Evolutionary conservation across 1,140 invertebrate genomes (phyloP), one percentile per base, ranked within the genome.

Genomic region (Bombus fervidus): DNA sequence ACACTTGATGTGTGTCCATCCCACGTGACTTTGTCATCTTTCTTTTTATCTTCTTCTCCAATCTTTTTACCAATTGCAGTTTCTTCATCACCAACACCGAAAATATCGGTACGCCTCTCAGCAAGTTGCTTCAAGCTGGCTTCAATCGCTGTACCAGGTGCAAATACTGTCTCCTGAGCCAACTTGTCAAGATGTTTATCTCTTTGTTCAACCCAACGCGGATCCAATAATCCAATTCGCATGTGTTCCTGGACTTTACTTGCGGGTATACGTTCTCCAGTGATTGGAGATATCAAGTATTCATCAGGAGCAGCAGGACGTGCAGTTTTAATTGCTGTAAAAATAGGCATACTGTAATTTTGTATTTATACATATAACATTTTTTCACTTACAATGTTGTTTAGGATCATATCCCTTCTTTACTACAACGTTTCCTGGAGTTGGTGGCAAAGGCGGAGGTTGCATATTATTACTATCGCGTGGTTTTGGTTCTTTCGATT

Each of bases 21-120:
- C 99, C 99, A 99, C 39, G 98, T 99, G 3, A 98, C 98, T 90
- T 98, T 98, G 92, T 99, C 98, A 93, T 98, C 97, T 94, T 97
- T 98, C 88, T 96, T 96, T 87, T 97, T 97, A 94, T 98, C 99
- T 92, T 99, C 99, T 94, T 99, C 99, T 15, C 99, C 99, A 88
- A 99, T 98, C 95, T 99, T 99, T 95, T 99, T 99, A 96, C 99
- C 99, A 94, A 99, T 99, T 4, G 98, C 98, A 0, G 99, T 99
- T 96, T 99, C 99, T 94, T 99, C 99, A 92, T 98, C 98, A 86
- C 99, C 99, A 82, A 98, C 98, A 96, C 99, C 99, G 94, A 99
- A 99, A 95, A 99, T 99, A 97, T 99, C 99, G 6, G 99, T 99
- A 97, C 99, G 98, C 90, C 99, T 96, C 93, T 99, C 99, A 0